These are phyloP conservation scores for Atethmia centrago DNA, from an alignment of 2,888 invertebrate genomes.

Conservation along the genomic window DNA sequence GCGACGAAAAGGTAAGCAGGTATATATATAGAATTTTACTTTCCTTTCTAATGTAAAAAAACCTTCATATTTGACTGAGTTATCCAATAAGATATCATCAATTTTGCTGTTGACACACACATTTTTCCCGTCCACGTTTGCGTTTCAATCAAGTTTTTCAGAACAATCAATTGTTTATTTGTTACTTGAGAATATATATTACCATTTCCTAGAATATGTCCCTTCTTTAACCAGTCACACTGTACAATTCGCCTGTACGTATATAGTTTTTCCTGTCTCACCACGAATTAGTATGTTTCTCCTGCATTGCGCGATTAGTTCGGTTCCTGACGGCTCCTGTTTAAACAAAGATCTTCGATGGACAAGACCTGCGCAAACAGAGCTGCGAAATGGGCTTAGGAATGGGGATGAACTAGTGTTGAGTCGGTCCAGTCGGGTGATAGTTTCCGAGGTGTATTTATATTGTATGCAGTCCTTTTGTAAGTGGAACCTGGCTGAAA, in stretches of 20 bases:
- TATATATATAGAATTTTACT: no score
- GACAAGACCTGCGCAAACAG: conserved; percentile 58
- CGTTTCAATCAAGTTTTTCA: background rate
- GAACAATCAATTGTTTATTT: background rate
- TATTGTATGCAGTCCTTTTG: conserved; percentile 40
- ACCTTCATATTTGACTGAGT: background rate
- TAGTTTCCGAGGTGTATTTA: conserved; percentile 37
- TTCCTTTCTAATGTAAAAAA: background rate
- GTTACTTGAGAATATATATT: background rate
- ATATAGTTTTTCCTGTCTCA: background rate
- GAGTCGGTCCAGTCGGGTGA: conserved; percentile 14
- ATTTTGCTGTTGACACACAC: background rate
- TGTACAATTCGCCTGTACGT: conserved; percentile 7
- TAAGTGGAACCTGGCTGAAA: conserved; percentile 20
- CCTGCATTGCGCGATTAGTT: conserved; percentile 75
- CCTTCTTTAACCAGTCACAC: no score
- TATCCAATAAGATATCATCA: background rate
- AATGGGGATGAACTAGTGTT: conserved; percentile 41
- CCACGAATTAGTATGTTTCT: background rate
- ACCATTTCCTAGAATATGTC: background rate
- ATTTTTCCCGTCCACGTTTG: background rate
- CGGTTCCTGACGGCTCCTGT: conserved; percentile 66
- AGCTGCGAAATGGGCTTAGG: conserved; percentile 21
- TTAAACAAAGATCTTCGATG: conserved; percentile 66
- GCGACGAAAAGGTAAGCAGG: background rate